phyloP scores from a whole-genome alignment of 2,113 vertebrate species.

The Coregonus clupeaformis region DNA sequence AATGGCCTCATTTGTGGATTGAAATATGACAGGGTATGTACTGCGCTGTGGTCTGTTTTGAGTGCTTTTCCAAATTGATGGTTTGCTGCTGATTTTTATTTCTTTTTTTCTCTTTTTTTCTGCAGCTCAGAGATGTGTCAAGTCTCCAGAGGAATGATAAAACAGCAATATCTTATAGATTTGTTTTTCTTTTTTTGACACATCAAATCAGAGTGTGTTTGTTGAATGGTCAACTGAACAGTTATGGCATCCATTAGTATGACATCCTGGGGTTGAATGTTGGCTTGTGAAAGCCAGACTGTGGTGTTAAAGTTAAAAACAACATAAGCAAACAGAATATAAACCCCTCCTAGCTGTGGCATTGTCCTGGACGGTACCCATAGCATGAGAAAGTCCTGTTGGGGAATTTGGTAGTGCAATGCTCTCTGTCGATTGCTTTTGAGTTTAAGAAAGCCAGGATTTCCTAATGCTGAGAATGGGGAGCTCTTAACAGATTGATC shows the following conservation, averaged over 20 bases:
- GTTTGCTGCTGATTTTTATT: neutral
- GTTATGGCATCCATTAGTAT: neutral
- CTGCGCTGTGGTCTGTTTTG: constrained; percentile 31
- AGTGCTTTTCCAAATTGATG: constrained; percentile 35
- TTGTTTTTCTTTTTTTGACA: neutral
- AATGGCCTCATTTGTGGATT: constrained; percentile 50
- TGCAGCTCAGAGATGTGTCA: neutral
- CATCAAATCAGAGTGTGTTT: neutral
- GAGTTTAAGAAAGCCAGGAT: constrained; percentile 77
- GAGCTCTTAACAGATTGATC: constrained; percentile 78
- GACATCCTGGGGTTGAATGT: neutral
- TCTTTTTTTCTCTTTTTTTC: too few relatives aligned
- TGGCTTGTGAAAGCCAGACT: too few relatives aligned
- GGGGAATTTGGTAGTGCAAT: constrained; percentile 51
- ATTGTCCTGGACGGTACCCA: constrained; percentile 67
- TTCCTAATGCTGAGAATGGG: constrained; percentile 75
- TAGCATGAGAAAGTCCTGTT: constrained; percentile 72
- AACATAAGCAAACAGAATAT: constrained; percentile 53
- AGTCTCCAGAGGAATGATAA: neutral
- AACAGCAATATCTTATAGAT: neutral
- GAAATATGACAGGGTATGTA: constrained; percentile 44
- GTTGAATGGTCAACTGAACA: neutral
- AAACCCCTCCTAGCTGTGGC: constrained; percentile 26
- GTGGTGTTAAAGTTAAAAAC: constrained; percentile 39
- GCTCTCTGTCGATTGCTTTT: constrained; percentile 60